phyloP scores from a whole-genome alignment of 2,113 vertebrate genomes.

The Bettongia penicillata region DNA sequence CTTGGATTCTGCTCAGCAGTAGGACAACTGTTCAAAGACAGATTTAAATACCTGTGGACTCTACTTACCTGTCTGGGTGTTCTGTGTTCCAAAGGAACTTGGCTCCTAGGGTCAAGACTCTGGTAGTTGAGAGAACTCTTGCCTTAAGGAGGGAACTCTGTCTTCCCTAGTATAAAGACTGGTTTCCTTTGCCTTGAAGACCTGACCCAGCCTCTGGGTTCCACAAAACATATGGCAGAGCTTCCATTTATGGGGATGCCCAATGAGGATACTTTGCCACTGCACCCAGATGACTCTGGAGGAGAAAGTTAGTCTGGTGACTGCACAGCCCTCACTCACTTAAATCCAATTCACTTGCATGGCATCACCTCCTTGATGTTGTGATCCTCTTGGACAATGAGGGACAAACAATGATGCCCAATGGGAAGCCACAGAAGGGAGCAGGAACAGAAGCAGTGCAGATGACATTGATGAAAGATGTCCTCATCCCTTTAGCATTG shows the following conservation, averaged over 20 bases:
- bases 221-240: background rate
- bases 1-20: background rate
- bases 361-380: too few relatives aligned
- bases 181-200: background rate
- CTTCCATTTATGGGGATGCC: background rate
- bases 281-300: too few relatives aligned
- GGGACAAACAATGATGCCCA: background rate
- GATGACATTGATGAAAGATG: too few relatives aligned
- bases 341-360: too few relatives aligned
- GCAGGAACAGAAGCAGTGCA: too few relatives aligned
- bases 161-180: background rate
- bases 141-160: background rate
- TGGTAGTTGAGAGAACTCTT: background rate
- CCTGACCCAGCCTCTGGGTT: background rate
- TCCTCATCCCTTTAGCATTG: background rate
- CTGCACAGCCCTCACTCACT: too few relatives aligned
- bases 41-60: background rate
- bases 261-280: background rate
- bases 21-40: background rate
- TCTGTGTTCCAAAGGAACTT: background rate
- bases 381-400: too few relatives aligned
- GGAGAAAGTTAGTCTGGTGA: too few relatives aligned
- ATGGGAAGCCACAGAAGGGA: too few relatives aligned
- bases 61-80: background rate
- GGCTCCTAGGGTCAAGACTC: background rate